Base-by-base conservation (phyloP, 2,888 invertebrate species). In the Allygus modestus region DNA sequence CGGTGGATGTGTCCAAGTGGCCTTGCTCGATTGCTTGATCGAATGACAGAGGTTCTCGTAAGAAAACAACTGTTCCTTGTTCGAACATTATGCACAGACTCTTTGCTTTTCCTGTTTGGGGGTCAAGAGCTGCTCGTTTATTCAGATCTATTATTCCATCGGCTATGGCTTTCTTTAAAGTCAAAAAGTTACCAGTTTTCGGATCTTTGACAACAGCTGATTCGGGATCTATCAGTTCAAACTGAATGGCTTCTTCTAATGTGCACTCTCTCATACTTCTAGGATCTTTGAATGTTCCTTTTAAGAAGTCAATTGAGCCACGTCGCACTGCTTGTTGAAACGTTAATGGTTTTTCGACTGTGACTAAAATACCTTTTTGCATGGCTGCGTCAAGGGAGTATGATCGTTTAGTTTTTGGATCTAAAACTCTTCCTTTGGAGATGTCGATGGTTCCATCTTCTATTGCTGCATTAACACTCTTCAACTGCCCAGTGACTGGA, bases 231-330 rank as follows among this genome's bases (percentile, higher is more conserved):
- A 97, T 93, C 84, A 96, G 92, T 89, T 96, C 96, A 88, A 94
- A 95, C 88, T 94, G 93, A 54, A 97, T 94, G 0, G 97, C 97
- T 91, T 97, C 96, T 86, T 96, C 95, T 87, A 98, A 91, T 0
- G 95, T 94, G 90, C 95, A 96, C 90, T 96, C 96, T 86, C 95
- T 93, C 1, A 90, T 88, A 73, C 90, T 90, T 87, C 91, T 90
- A 71, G 90, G 90, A 86, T 90, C 90, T 81, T 87, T 89, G 83
- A 90, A 90, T 5, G 90, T 90, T 33, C 89, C 87, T 37, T 58
- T 54, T 1, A 79, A 20, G 54, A 90, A 89, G 84, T 90, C 90
- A 81, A 90, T 89, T 17, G 88, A 89, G 17, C 89, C 89, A 71
- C 88, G 87, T 58, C 89, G 87, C 41, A 90, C 88, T 85, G 90